A percentile compares a stretch with the other conserved stretches of the same genome.
Evolutionary conservation across 2,888 invertebrate species (phyloP).

Genomic region (Idaea dimidiata): DNA sequence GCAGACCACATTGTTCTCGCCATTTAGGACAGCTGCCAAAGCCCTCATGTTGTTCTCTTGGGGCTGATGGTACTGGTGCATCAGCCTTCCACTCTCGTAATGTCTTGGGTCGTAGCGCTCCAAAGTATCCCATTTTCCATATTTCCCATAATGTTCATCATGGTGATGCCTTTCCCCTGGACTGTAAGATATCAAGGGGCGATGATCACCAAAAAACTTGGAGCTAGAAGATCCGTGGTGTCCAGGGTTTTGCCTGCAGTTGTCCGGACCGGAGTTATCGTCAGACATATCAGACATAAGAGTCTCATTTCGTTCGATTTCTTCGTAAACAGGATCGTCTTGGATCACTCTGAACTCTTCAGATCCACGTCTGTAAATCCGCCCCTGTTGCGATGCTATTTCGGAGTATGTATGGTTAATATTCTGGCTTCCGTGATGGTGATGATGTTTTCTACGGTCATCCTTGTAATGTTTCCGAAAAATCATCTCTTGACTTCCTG

Average conservation of each 20-base stretch:
- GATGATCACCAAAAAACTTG: constrained; percentile 89
- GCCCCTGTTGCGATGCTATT: constrained; percentile 78
- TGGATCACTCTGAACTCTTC: constrained; percentile 80
- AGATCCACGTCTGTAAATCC: constrained; percentile 76
- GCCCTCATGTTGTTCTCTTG: constrained; percentile 81
- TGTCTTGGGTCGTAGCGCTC: constrained; percentile 76
- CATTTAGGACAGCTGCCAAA: constrained; percentile 89
- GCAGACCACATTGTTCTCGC: constrained; percentile 92
- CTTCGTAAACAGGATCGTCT: constrained; percentile 91
- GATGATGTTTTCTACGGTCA: constrained; percentile 72
- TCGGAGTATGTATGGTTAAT: constrained; percentile 90
- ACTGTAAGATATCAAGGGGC: constrained; percentile 89
- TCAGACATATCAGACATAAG: constrained; percentile 89
- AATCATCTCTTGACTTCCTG: constrained; percentile 73
- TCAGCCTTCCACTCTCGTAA: constrained; percentile 75
- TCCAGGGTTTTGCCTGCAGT: constrained; percentile 85
- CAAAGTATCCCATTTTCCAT: constrained; percentile 76
- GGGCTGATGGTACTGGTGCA: constrained; percentile 78
- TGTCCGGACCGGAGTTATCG: constrained; percentile 83
- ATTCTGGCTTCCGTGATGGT: constrained; percentile 77
- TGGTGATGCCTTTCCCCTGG: constrained; percentile 83
- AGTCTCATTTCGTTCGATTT: constrained; percentile 87
- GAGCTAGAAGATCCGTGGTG: constrained; percentile 79
- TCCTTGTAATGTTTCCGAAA: constrained; percentile 74
- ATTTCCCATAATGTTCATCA: constrained; percentile 74